phyloP scores from a whole-genome alignment of 2,113 vertebrate species.

The Eurypyga helias region DNA sequence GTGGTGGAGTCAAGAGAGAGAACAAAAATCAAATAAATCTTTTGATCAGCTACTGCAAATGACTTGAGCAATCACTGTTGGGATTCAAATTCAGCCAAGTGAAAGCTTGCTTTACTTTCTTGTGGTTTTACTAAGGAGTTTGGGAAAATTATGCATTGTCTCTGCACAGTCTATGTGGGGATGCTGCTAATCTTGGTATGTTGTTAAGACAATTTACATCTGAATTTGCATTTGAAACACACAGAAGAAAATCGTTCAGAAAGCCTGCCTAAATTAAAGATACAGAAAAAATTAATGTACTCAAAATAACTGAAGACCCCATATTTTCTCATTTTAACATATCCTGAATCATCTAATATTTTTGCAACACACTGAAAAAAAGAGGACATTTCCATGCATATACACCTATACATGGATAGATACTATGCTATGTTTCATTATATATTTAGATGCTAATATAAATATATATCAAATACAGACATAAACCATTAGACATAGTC shows the following conservation, averaged over 20 bases:
- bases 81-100: neutral
- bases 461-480: neutral
- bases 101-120: neutral
- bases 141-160: neutral
- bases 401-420: neutral
- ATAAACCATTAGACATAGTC: neutral
- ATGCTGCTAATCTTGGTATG: neutral
- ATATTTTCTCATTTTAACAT: neutral
- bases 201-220: conserved; percentile 17
- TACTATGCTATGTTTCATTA: neutral
- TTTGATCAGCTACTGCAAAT: neutral
- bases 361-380: neutral
- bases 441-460: neutral
- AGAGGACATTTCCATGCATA: neutral
- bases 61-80: neutral
- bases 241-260: neutral
- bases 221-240: conserved; percentile 39
- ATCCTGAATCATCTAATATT: neutral
- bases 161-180: neutral
- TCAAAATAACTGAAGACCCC: neutral
- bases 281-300: neutral
- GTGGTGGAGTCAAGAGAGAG: neutral
- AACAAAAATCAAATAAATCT: neutral
- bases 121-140: neutral
- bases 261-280: neutral